A percentile compares a stretch with the other conserved stretches of the same genome.
Conservation (phyloP, 2,113 vertebrate species). For the Sarotherodon lohbergeri region DNA sequence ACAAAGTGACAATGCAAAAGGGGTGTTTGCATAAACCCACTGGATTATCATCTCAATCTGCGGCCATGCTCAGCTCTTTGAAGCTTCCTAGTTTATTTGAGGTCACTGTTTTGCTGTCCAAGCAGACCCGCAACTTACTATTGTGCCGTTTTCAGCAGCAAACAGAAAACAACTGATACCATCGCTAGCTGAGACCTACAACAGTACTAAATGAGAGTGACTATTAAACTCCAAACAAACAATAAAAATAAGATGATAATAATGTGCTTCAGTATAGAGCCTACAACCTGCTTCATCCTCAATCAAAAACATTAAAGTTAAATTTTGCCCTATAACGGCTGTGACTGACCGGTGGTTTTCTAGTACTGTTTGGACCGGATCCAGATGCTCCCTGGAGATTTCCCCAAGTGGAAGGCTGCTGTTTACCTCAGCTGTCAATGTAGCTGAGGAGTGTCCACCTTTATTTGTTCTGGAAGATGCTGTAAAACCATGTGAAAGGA, state of each 20-base stretch:
- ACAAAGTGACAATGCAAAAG: not conserved
- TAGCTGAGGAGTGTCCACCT: not conserved
- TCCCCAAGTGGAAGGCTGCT: not conserved
- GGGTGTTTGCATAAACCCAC: not conserved
- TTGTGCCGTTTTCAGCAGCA: not conserved
- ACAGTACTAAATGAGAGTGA: not conserved
- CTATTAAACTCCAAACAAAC: not conserved
- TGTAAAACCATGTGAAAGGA: not conserved
- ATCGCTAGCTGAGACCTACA: not conserved
- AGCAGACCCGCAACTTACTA: not conserved
- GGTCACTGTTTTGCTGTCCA: not conserved
- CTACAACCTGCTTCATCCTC: not conserved
- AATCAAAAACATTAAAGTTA: not conserved
- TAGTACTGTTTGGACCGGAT: not conserved
- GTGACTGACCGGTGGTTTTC: not conserved
- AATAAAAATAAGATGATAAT: not conserved
- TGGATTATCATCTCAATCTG: not conserved
- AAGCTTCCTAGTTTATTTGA: not conserved
- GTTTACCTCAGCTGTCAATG: not conserved
- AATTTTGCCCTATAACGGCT: not conserved
- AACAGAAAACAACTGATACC: not conserved
- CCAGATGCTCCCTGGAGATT: not conserved
- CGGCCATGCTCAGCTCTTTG: not conserved
- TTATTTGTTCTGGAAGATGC: not conserved
- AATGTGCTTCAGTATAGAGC: not conserved